These are phyloP conservation scores for Acleris emargana DNA, from an alignment of 2,888 invertebrate genomes.

Conservation along the genomic window DNA sequence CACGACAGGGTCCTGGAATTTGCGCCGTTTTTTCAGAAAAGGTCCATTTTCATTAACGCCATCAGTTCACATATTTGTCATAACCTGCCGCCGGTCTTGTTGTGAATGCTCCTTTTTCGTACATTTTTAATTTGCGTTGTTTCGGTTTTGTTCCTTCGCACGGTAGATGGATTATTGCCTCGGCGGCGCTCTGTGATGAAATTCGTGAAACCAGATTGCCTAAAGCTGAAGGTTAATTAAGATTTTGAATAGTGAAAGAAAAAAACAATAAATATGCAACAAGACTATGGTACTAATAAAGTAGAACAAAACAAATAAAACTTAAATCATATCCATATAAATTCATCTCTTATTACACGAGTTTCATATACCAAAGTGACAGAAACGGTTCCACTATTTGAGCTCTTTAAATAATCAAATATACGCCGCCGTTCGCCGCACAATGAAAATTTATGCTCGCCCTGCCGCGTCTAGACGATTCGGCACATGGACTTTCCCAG, in stretches of 20 bases:
- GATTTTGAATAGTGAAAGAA: not conserved
- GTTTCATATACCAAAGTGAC: slow-evolving; percentile 39
- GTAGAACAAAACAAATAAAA: not conserved
- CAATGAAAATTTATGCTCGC: slow-evolving; percentile 61
- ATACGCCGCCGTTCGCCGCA: slow-evolving; percentile 59
- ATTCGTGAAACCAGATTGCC: slow-evolving; percentile 51
- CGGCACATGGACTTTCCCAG: slow-evolving; percentile 45
- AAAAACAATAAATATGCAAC: too few relatives aligned
- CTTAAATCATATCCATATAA: not conserved
- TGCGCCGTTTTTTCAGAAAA: slow-evolving; percentile 63
- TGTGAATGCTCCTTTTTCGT: slow-evolving; percentile 69
- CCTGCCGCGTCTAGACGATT: slow-evolving; percentile 50
- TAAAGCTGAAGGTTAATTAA: not conserved
- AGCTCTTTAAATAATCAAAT: slow-evolving; percentile 74
- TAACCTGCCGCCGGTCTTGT: slow-evolving; percentile 70
- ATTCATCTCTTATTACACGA: slow-evolving; percentile 20
- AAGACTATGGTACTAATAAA: too few relatives aligned
- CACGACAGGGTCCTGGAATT: slow-evolving; percentile 52
- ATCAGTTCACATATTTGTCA: slow-evolving; percentile 83
- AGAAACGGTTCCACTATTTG: slow-evolving; percentile 51
- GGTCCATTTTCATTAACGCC: slow-evolving; percentile 81
- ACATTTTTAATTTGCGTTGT: slow-evolving; percentile 78
- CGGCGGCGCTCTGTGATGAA: slow-evolving; percentile 51
- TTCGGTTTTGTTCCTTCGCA: slow-evolving; percentile 71
- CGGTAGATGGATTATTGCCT: slow-evolving; percentile 57